A percentile compares a stretch with the other conserved stretches of the same genome.
These are phyloP conservation scores for Dicrurus megarhynchus DNA, from an alignment of 2,113 vertebrate species.

Conservation along the genomic window DNA sequence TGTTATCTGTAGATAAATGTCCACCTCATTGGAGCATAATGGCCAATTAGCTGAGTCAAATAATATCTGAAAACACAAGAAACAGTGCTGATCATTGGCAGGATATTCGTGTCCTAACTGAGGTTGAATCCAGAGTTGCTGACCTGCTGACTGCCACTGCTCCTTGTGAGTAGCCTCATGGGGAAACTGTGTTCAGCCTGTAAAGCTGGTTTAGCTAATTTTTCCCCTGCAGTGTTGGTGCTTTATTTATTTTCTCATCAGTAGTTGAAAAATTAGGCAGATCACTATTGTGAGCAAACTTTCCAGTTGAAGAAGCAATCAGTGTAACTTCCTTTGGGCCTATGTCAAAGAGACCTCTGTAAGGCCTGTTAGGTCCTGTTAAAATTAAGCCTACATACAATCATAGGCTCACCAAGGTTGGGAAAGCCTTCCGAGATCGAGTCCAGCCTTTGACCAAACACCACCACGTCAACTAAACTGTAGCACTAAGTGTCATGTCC, in stretches of 20 bases:
- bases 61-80: slow-evolving; percentile 27
- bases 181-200: background rate
- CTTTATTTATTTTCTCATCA: background rate
- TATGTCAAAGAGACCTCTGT: fast-evolving
- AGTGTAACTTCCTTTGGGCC: background rate
- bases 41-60: slow-evolving; percentile 50
- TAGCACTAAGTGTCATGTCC: background rate
- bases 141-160: background rate
- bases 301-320: background rate
- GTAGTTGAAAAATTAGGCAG: background rate
- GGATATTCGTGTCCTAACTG: background rate
- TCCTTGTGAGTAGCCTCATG: background rate
- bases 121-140: background rate
- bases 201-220: background rate
- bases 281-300: background rate
- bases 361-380: fast-evolving
- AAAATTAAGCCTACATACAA: background rate
- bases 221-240: background rate
- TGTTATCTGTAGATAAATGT: slow-evolving; percentile 40
- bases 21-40: slow-evolving; percentile 21
- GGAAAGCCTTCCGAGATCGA: background rate
- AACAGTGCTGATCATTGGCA: background rate
- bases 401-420: background rate
- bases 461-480: background rate
- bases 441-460: background rate